Evolutionary conservation across 2,113 vertebrate species (phyloP).

Genomic region (Tretioscincus oriximinensis): DNA sequence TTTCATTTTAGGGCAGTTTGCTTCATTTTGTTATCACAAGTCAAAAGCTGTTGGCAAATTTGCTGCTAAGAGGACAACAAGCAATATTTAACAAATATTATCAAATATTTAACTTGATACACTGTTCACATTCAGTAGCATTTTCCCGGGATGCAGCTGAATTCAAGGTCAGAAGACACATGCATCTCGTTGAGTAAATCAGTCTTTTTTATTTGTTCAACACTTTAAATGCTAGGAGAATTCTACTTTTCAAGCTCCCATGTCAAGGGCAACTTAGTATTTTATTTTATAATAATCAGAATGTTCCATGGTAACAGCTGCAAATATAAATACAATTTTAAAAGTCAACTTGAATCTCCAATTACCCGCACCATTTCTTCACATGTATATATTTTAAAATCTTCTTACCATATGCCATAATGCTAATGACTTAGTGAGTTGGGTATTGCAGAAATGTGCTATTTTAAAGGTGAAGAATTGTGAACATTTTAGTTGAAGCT

Average conservation of each 20-base stretch:
- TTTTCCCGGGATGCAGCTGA: neutral
- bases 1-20: neutral
- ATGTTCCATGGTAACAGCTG: neutral
- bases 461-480: conserved; percentile 60
- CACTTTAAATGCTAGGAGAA: neutral
- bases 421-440: neutral
- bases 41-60: neutral
- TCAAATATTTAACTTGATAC: neutral
- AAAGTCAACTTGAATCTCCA: neutral
- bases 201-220: neutral
- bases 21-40: neutral
- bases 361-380: neutral
- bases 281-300: neutral
- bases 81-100: neutral
- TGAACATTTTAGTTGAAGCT: conserved; percentile 52
- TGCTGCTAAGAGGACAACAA: no score
- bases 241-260: neutral
- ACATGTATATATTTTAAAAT: no score
- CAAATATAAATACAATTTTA: neutral
- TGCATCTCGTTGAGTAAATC: neutral
- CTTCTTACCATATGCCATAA: neutral
- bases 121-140: neutral
- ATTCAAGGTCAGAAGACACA: neutral
- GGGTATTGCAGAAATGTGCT: conserved; percentile 28
- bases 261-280: neutral